These are phyloP conservation scores for Pelobates fuscus DNA, from an alignment of 2,113 vertebrate genomes.

Conservation along the genomic window DNA sequence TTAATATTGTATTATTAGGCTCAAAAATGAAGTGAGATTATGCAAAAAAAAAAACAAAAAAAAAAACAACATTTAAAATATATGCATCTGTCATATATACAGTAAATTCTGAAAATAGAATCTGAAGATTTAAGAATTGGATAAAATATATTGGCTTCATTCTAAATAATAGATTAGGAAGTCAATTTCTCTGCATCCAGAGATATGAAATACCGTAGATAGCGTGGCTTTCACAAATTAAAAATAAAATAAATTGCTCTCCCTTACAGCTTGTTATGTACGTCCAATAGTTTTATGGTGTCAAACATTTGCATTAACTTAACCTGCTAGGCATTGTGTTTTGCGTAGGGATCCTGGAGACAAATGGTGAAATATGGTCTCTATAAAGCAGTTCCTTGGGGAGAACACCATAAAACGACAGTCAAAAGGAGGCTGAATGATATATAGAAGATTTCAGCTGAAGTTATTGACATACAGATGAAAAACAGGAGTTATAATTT, in stretches of 20 bases:
- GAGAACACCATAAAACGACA: slow-evolving; percentile 40
- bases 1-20: neutral
- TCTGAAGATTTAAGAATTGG: slow-evolving; percentile 26
- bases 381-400: slow-evolving; percentile 47
- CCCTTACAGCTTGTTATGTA: slow-evolving; percentile 19
- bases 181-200: slow-evolving; percentile 11
- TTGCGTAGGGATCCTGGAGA: slow-evolving; percentile 23
- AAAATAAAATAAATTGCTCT: slow-evolving; percentile 3
- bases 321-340: slow-evolving; percentile 13
- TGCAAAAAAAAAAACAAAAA: too few relatives aligned
- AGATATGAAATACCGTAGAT: slow-evolving; percentile 13
- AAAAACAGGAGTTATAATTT: slow-evolving; percentile 31
- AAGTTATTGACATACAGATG: slow-evolving; percentile 48
- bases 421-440: slow-evolving; percentile 30
- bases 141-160: slow-evolving; percentile 28
- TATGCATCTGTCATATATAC: neutral
- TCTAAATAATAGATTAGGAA: slow-evolving; percentile 42
- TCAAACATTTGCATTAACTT: slow-evolving; percentile 42
- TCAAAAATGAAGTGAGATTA: too few relatives aligned
- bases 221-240: neutral
- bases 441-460: slow-evolving; percentile 43
- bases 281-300: slow-evolving; percentile 44
- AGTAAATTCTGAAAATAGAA: slow-evolving; percentile 9
- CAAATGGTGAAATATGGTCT: slow-evolving; percentile 39
- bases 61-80: neutral